A percentile compares a stretch with the other conserved stretches of the same genome.
Conservation (phyloP, 2,797 vertebrate genomes). For the Chloroceryle inda region DNA sequence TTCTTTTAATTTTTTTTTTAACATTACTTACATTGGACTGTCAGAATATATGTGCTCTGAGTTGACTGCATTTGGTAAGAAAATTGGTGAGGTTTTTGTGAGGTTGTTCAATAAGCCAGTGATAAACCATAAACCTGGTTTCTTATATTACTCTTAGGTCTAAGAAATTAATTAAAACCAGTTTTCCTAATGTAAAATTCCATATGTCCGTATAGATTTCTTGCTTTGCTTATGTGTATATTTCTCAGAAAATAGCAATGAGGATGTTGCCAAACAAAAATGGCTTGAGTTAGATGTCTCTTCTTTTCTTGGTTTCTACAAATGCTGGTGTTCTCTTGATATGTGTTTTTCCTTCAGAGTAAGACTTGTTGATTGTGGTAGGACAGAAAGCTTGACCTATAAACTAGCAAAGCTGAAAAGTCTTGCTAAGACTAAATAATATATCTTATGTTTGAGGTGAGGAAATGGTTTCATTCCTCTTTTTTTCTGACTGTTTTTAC, state of each 20-base stretch:
- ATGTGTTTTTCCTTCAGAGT: neutral
- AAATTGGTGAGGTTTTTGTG: neutral
- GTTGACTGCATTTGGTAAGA: neutral
- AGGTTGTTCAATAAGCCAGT: neutral
- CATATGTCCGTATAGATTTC: neutral
- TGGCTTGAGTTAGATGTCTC: neutral
- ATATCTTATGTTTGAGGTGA: neutral
- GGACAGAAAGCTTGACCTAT: neutral
- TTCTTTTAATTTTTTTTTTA: neutral
- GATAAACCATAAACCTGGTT: neutral
- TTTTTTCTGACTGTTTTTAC: neutral
- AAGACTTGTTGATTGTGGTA: neutral
- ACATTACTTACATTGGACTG: neutral
- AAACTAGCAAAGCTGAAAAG: neutral
- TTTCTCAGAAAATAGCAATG: neutral
- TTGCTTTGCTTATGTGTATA: neutral
- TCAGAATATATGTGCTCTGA: neutral
- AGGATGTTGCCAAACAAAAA: neutral
- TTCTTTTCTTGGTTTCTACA: neutral
- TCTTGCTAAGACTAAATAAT: neutral
- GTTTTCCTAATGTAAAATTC: neutral
- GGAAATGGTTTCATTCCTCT: neutral
- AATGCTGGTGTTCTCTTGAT: neutral
- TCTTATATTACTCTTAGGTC: neutral
- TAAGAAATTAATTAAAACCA: neutral